These are phyloP conservation scores for Micromys minutus DNA, from an alignment of 2,113 vertebrate genomes.

Conservation along the genomic window DNA sequence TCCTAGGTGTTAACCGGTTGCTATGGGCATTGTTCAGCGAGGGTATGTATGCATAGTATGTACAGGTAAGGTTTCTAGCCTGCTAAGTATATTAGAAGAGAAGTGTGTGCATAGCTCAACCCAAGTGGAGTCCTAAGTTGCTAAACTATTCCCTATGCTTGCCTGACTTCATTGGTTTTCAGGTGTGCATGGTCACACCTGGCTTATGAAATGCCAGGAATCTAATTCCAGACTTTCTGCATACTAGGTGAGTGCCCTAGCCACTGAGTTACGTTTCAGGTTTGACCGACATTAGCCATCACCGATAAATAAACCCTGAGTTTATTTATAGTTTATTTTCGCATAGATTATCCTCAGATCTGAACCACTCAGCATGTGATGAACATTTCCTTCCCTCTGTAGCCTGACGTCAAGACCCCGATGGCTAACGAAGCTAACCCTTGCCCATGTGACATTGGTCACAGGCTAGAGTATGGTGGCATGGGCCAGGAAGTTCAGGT, in stretches of 20 bases:
- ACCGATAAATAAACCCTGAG: no score
- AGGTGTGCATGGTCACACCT: background rate
- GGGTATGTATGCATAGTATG: background rate
- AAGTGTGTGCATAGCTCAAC: background rate
- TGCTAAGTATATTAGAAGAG: background rate
- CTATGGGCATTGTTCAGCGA: background rate
- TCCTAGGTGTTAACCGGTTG: background rate
- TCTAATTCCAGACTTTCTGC: background rate
- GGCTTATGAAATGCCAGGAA: background rate
- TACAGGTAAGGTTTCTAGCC: background rate
- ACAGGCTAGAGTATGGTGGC: conserved; percentile 88
- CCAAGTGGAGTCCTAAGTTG: background rate
- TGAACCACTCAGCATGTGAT: background rate
- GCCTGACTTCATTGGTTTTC: background rate
- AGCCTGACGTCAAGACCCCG: conserved; percentile 57
- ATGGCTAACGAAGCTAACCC: conserved; percentile 93
- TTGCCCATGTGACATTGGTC: conserved; percentile 92
- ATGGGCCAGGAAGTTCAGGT: conserved; percentile 91
- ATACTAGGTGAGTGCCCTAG: no score
- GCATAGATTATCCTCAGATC: background rate
- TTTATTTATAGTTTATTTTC: background rate
- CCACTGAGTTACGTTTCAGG: background rate
- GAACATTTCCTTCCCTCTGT: background rate
- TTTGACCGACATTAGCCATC: background rate
- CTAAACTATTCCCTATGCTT: background rate